Base-by-base conservation (phyloP, 1,140 invertebrate genomes). In the Onthophagus taurus region DNA sequence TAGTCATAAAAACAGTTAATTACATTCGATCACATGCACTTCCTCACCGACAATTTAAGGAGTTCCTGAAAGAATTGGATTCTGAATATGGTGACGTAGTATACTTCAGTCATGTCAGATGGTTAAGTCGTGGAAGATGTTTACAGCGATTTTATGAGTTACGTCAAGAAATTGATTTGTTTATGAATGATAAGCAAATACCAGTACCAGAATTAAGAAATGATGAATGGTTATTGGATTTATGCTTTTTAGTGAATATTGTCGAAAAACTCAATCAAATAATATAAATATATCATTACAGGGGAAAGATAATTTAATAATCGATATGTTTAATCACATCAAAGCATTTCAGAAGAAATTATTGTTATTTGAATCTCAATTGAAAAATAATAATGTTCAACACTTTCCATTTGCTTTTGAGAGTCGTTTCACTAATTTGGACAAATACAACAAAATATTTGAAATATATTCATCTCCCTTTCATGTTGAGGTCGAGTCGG, bases 1-100 rank as follows among this genome's bases (percentile, higher is more conserved):
- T 51, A 19, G 52, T 58, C 39, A 46, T 61, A 43, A 54, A 54
- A 49, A 52, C 44, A 50, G 49, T 63, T 16, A 63, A 65, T 47
- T 59, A 52, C 33, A 64, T 64, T 44, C 42, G 52, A 48, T 51
- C 52, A 31, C 50, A 49, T 37, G 54, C 45, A 41, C 58, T 33
- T 33, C 31, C 55, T 31, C 53, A 60, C 45, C 49, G 53, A 14
- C 49, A 59, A 42, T 64, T 65, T 48, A 48, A 58, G 52, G 49
- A 58, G 23, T 60, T 59, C 52, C 45, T 61, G 19, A 46, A 49
- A 41, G 54, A 60, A 45, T 46, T 61, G 21, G 49, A 59, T 37
- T 49, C 44, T 29, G 44, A 58, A 38, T 63, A 57, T 54, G 44
- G 41, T 36, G 55, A 66, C 29, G 41, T 60, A 30, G 31, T 54